phyloP scores from a whole-genome alignment of 1,140 invertebrate species.

The Drosophila bocki region DNA sequence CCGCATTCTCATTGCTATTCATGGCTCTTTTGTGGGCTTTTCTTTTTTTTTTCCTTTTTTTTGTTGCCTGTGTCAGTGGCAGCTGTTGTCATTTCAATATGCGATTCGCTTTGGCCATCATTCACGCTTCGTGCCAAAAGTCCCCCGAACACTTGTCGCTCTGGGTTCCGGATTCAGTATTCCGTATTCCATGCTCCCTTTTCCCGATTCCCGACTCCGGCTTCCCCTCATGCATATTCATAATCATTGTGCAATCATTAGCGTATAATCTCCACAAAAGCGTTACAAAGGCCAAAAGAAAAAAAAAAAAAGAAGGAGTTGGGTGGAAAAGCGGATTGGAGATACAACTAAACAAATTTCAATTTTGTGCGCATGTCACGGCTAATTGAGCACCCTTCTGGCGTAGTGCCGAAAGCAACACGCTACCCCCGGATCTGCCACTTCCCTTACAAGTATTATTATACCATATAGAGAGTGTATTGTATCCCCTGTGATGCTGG shows the following conservation, averaged over 20 bases:
- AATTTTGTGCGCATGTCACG: slow-evolving; percentile 83
- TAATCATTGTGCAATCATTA: slow-evolving; percentile 85
- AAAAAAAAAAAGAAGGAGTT: slow-evolving; percentile 23
- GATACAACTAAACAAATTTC: slow-evolving; percentile 74
- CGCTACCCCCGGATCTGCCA: slow-evolving; percentile 27
- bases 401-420: slow-evolving; percentile 74
- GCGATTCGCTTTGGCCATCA: slow-evolving; percentile 75
- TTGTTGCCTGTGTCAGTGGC: slow-evolving; percentile 64
- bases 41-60: slow-evolving; percentile 12
- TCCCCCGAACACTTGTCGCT: slow-evolving; percentile 65
- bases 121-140: slow-evolving; percentile 78
- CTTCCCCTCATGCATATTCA: slow-evolving; percentile 76
- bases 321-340: slow-evolving; percentile 21
- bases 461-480: neutral
- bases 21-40: slow-evolving; percentile 38
- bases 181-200: neutral
- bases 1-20: slow-evolving; percentile 71
- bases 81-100: slow-evolving; percentile 80
- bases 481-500: slow-evolving; percentile 24
- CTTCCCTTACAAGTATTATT: slow-evolving; percentile 14
- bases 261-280: slow-evolving; percentile 78
- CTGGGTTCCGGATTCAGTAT: slow-evolving; percentile 4
- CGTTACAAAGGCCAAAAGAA: slow-evolving; percentile 60
- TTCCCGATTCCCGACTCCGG: neutral
- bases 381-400: slow-evolving; percentile 85